A percentile compares a stretch with the other conserved stretches of the same genome.
Evolutionary conservation across 2,797 vertebrate species (phyloP).

Genomic region (Propithecus deckenii): DNA sequence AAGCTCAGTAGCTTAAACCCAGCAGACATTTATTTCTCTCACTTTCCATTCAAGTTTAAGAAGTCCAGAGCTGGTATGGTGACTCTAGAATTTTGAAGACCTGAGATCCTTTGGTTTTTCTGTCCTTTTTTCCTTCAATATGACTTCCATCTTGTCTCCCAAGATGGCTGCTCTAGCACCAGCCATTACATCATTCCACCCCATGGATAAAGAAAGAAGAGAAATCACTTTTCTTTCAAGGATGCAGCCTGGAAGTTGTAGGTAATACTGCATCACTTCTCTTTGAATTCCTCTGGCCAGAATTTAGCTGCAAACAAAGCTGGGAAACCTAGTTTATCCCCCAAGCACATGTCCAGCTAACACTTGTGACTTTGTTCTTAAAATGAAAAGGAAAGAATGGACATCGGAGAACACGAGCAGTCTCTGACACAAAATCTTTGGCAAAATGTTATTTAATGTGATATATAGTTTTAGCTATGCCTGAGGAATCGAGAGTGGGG

Average conservation of each 20-base stretch:
- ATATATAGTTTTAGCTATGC: neutral
- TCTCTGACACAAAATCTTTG: neutral
- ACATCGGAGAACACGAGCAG: neutral
- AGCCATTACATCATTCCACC: neutral
- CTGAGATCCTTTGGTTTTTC: neutral
- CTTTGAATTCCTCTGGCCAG: neutral
- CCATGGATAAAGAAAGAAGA: neutral
- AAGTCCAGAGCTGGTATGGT: neutral
- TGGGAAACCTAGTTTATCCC: neutral
- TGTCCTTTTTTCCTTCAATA: neutral
- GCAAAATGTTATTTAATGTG: neutral
- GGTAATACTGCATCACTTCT: neutral
- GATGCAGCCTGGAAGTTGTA: neutral
- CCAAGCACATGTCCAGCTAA: neutral
- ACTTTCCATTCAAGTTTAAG: neutral
- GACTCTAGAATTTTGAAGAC: neutral
- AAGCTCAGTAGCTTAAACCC: neutral
- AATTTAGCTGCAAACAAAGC: neutral
- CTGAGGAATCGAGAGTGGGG: neutral
- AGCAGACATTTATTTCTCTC: neutral
- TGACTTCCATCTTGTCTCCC: neutral
- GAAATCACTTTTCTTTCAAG: neutral
- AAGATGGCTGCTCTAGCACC: neutral
- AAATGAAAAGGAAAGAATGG: neutral
- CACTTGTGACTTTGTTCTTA: neutral